Evolutionary conservation across 2,797 vertebrate genomes (phyloP), one percentile per base, ranked within the genome.

Genomic region (Luscinia megarhynchos): DNA sequence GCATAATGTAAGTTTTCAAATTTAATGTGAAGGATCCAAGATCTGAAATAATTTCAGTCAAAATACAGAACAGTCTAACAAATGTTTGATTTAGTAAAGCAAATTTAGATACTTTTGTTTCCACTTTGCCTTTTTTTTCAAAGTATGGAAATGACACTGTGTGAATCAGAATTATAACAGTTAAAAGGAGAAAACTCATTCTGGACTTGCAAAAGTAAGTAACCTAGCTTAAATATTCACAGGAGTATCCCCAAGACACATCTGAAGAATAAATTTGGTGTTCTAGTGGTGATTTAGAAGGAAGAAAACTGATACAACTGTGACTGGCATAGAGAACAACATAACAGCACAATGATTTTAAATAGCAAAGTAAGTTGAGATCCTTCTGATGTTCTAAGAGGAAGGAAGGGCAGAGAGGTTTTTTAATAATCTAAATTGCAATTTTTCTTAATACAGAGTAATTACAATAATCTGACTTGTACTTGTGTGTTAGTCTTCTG

Each of bases 271-370:
- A 82, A 83, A 95, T 83, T 57, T 89, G 73, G 87, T 91, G 72
- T 36, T 92, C 64, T 94, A 82, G 55, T 63, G 70, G 26, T 36
- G 58, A 94, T 91, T 95, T 89, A 92, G 82, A 76, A 43, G 57
- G 62, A 50, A 62, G 22, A 55, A 82, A 76, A 50, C 43, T n/a
- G 43, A 57, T 63, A 51, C 6, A 69, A 38, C 16, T 57, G 27
- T 68, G 32, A 50, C 32, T 76, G 36, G 73, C 93, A 89, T 85
- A 94, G 89, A 79, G 95, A 94, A 94, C 93, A 96, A 58, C 58
- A 61, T 77, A 94, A 91, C 96, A 95, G 83, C 78, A 91, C 51
- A 84, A 77, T 50, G 66, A 75, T 78, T 97, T 96, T 86, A 89
- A 94, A 91, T 7, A 94, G 84, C 79, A 91, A 96, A n/a, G 51